Conservation (phyloP, 2,888 invertebrate genomes). For the Phaonia tiefii region DNA sequence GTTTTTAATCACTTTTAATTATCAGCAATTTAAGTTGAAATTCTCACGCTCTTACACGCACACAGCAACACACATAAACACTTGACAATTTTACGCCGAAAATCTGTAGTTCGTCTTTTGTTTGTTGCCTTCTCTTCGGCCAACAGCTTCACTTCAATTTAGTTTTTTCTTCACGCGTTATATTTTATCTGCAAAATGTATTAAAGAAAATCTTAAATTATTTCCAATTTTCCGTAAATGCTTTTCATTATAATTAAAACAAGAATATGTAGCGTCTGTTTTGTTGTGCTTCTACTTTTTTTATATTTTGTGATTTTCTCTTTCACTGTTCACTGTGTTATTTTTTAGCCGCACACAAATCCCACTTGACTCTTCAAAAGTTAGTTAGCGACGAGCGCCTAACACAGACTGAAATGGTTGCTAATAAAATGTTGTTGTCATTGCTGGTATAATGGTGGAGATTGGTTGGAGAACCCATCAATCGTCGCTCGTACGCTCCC, state of each 20-base stretch:
- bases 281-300: not conserved
- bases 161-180: not conserved
- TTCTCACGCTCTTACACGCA: slow-evolving; percentile 24
- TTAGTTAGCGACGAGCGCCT: slow-evolving; percentile 62
- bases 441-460: not conserved
- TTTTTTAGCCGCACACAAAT: slow-evolving; percentile 21
- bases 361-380: slow-evolving; percentile 39
- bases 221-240: not conserved
- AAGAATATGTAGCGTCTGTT: slow-evolving; percentile 10
- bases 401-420: slow-evolving; percentile 61
- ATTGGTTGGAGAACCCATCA: not conserved
- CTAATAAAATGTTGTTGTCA: slow-evolving; percentile 12
- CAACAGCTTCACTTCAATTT: not conserved
- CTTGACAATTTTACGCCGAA: too few relatives aligned
- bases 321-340: not conserved
- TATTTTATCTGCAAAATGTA: slow-evolving; percentile 27
- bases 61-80: slow-evolving; percentile 21
- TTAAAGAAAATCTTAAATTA: slow-evolving; percentile 10
- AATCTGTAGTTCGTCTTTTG: not conserved
- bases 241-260: too few relatives aligned
- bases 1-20: slow-evolving; percentile 36
- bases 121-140: not conserved
- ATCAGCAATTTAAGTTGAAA: slow-evolving; percentile 35
- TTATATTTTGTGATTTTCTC: not conserved
- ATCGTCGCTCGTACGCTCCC: not conserved